A percentile compares a stretch with the other conserved stretches of the same genome.
Conservation (phyloP, 2,888 invertebrate genomes). For the Acleris cristana region DNA sequence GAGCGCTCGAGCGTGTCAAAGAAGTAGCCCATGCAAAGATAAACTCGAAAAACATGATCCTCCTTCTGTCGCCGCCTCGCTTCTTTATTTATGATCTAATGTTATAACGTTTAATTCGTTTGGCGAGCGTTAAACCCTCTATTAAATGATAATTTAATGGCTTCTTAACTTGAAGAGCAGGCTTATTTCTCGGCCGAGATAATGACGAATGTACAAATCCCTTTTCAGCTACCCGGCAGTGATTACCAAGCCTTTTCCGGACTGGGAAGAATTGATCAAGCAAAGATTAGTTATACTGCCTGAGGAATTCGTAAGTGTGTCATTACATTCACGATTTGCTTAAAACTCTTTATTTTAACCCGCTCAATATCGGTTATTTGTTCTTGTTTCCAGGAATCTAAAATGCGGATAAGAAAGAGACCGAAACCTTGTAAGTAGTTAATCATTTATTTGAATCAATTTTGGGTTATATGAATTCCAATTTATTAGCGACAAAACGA, state of each 20-base stretch:
- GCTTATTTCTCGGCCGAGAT: not conserved
- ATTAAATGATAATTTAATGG: no score
- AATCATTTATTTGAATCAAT: not conserved
- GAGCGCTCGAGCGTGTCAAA: no score
- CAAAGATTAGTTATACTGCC: conserved; percentile 53
- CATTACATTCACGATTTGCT: not conserved
- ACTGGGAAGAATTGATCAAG: conserved; percentile 61
- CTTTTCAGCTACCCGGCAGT: conserved; percentile 53
- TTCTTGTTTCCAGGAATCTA: conserved; percentile 45
- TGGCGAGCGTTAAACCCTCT: no score
- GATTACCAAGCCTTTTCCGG: conserved; percentile 50
- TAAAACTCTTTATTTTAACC: not conserved
- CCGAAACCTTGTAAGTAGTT: conserved; percentile 43
- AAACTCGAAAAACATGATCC: no score
- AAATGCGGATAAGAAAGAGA: conserved; percentile 42
- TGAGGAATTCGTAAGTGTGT: conserved; percentile 67
- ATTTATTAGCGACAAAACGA: no score
- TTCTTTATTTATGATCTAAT: no score
- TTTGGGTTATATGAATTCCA: no score
- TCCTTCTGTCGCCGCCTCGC: no score
- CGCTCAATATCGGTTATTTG: not conserved
- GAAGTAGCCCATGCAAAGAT: no score
- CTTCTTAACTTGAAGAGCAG: no score
- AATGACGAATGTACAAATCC: not conserved
- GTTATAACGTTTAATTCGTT: no score